phyloP scores from a whole-genome alignment of 2,797 vertebrate genomes.

The Microhierax caerulescens region DNA sequence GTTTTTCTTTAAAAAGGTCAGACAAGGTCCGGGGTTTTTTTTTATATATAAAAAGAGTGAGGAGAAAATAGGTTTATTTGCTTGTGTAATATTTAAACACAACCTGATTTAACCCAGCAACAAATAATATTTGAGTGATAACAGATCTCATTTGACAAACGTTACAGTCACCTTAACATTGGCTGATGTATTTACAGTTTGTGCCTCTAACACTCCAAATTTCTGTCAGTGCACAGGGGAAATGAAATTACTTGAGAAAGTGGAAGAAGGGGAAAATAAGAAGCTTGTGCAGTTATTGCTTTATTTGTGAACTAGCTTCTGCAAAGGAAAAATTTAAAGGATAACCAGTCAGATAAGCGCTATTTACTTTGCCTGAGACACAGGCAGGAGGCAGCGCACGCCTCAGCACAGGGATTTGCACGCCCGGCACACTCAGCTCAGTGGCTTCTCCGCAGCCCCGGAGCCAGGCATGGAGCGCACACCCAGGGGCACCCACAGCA shows the following conservation, averaged over 20 bases:
- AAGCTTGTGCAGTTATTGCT: neutral
- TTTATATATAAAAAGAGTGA: neutral
- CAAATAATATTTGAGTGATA: constrained; percentile 7
- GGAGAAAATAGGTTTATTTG: neutral
- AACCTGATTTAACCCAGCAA: neutral
- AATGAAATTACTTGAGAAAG: neutral
- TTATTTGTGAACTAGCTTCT: neutral
- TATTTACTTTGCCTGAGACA: neutral
- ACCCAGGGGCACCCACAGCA: neutral
- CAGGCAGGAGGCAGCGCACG: neutral
- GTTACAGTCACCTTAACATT: neutral
- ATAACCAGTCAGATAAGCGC: neutral
- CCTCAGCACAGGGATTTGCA: neutral
- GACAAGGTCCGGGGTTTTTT: neutral
- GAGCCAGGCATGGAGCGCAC: rapidly evolving
- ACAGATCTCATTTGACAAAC: neutral
- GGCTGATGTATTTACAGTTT: neutral
- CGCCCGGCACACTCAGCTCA: neutral
- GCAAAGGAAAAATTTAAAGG: neutral
- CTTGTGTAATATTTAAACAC: constrained; percentile 5
- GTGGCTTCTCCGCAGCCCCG: neutral
- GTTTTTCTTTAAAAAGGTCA: neutral
- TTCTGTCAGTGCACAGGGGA: neutral
- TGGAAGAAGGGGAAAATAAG: neutral
- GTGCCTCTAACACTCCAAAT: neutral